Conservation (phyloP, 2,797 vertebrate species). For the Simalia tracyae region DNA sequence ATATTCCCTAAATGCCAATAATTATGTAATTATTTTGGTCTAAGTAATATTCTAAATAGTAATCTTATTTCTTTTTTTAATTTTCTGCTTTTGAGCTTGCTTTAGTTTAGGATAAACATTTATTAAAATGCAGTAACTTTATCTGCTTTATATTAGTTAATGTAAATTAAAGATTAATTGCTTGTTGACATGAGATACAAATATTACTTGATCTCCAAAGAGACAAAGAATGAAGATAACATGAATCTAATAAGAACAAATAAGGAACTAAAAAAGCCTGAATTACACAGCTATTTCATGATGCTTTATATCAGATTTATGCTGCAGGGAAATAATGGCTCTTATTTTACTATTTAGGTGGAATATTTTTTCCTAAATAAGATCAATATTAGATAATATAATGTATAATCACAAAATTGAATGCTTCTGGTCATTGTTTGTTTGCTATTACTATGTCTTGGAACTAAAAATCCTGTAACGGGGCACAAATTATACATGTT, state of each 20-base stretch:
- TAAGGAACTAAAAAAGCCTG: slow-evolving; percentile 43
- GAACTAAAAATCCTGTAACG: not conserved
- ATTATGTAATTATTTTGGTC: not conserved
- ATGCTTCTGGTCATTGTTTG: not conserved
- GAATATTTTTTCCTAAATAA: not conserved
- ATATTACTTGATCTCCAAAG: slow-evolving; percentile 66
- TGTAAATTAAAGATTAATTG: slow-evolving; percentile 57
- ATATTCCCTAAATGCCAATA: not conserved
- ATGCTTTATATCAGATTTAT: slow-evolving; percentile 29
- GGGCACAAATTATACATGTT: not conserved
- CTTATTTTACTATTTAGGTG: slow-evolving; percentile 10
- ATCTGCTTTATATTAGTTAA: slow-evolving; percentile 50
- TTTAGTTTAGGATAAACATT: not conserved
- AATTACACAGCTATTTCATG: slow-evolving; percentile 49
- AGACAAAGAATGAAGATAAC: slow-evolving; percentile 61
- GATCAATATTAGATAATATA: not conserved
- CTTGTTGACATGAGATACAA: slow-evolving; percentile 60
- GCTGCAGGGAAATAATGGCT: slow-evolving; percentile 18
- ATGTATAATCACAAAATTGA: not conserved
- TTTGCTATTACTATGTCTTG: not conserved
- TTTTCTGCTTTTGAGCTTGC: not conserved
- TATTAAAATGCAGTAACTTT: not conserved
- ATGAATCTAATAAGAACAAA: slow-evolving; percentile 55
- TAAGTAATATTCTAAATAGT: not conserved
- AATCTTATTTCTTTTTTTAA: not conserved